Conservation (phyloP, 1,140 invertebrate species). For the Caerostris darwini region DNA sequence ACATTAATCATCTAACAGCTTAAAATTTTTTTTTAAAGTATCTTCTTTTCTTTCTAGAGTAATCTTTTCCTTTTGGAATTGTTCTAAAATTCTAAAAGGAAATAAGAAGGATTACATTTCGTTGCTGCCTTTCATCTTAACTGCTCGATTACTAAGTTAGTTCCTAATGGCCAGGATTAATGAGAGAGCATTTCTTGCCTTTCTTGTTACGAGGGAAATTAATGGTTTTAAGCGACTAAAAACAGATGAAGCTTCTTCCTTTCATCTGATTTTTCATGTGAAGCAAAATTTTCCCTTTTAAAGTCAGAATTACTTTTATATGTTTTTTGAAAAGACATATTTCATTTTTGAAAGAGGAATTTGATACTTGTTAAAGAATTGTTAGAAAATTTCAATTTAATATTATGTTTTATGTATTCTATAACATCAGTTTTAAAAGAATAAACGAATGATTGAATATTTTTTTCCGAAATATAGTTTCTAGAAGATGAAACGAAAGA, state of each 20-base stretch:
- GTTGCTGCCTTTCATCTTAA: slow-evolving; percentile 22
- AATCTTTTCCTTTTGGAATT: slow-evolving; percentile 13
- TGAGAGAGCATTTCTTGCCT: slow-evolving; percentile 20
- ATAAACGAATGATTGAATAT: too few species aligned
- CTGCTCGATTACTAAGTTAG: slow-evolving; percentile 37
- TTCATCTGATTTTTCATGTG: slow-evolving; percentile 11
- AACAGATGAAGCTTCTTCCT: background rate
- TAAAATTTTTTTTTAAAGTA: slow-evolving; percentile 33
- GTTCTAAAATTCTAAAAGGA: slow-evolving; percentile 22
- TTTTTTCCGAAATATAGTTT: too few species aligned
- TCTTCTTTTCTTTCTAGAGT: background rate
- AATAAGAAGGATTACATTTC: slow-evolving; percentile 39
- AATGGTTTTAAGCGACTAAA: slow-evolving; percentile 2
- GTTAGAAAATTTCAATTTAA: too few species aligned
- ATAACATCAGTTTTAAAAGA: too few species aligned
- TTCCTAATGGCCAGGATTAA: slow-evolving; percentile 42
- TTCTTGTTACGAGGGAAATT: slow-evolving; percentile 24
- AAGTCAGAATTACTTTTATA: background rate
- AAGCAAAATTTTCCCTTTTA: background rate
- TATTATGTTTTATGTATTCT: too few species aligned
- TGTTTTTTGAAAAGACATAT: background rate
- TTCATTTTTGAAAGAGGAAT: background rate
- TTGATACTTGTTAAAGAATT: background rate
- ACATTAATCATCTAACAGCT: slow-evolving; percentile 65
- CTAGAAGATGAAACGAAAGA: too few species aligned